phyloP scores from a whole-genome alignment of 2,113 vertebrate species.

The Psilopsiagon aymara region DNA sequence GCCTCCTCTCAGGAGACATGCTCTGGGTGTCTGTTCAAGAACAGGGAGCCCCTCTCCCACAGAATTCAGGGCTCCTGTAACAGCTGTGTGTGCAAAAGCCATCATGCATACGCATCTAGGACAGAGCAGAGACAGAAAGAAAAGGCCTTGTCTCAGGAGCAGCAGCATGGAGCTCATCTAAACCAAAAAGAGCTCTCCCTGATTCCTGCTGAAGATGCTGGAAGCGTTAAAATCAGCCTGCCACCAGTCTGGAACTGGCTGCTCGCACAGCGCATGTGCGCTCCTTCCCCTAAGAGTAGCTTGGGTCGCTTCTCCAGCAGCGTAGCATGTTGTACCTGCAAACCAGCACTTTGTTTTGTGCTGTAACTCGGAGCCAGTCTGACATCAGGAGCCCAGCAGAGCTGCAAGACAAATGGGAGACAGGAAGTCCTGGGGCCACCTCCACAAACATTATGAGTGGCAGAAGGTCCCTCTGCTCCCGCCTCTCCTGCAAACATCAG shows the following conservation, averaged over 20 bases:
- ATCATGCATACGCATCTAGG: fast-evolving
- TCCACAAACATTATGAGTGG: neutral
- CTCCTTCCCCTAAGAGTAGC: neutral
- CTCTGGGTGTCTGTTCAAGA: neutral
- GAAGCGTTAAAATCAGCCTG: fast-evolving
- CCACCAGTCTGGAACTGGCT: neutral
- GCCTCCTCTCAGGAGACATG: neutral
- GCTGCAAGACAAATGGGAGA: neutral
- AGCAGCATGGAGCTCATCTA: neutral
- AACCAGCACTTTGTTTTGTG: neutral
- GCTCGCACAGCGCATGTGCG: fast-evolving
- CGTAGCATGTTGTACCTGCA: fast-evolving
- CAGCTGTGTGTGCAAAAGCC: neutral
- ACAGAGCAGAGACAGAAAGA: neutral
- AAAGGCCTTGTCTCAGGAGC: neutral
- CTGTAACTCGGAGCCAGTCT: neutral
- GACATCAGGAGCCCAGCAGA: neutral
- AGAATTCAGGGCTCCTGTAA: neutral
- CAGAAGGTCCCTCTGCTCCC: neutral
- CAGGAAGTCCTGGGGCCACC: neutral
- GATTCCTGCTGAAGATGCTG: neutral
- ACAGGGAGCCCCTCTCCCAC: neutral
- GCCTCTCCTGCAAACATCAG: neutral
- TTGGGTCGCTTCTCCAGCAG: neutral
- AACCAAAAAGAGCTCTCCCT: neutral